These are phyloP conservation scores for Pachypeltis micranthus DNA, from an alignment of 1,140 invertebrate genomes.

Conservation along the genomic window DNA sequence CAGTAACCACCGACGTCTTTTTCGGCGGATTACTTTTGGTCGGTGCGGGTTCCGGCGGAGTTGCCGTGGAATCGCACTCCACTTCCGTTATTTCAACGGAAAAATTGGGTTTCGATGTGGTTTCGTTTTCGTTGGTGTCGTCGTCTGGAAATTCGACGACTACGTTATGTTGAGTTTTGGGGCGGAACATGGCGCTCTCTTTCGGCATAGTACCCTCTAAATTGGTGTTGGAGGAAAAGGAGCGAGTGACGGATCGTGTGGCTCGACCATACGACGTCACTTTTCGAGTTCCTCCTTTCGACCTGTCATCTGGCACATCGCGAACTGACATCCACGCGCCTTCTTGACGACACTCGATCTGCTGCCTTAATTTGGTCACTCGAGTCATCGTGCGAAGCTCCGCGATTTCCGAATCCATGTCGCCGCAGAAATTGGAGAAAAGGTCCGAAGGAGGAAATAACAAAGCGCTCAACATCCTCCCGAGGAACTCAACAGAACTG, in stretches of 20 bases:
- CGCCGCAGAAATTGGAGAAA: conserved; percentile 2
- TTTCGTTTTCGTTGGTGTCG: neutral
- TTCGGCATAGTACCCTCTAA: neutral
- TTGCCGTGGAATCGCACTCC: no score
- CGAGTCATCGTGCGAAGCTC: conserved; percentile 30
- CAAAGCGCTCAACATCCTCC: neutral
- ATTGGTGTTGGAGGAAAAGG: neutral
- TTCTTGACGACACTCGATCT: conserved; percentile 19
- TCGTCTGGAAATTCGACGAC: conserved; percentile 9
- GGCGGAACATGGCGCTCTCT: neutral
- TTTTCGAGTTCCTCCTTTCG: conserved; percentile 5
- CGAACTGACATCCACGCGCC: conserved; percentile 18
- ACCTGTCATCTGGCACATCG: conserved; percentile 7
- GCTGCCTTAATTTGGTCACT: conserved; percentile 18
- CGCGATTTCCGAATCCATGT: conserved; percentile 18
- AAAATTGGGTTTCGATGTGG: neutral
- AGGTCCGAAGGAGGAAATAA: neutral
- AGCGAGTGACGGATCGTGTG: conserved; percentile 12
- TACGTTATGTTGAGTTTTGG: neutral
- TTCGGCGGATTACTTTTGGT: neutral
- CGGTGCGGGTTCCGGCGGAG: neutral
- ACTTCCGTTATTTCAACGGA: neutral
- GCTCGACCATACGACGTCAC: conserved; percentile 17
- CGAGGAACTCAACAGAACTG: neutral
- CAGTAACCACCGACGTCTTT: conserved; percentile 19